phyloP scores from a whole-genome alignment of 1,140 invertebrate genomes.

The Liolophura sinensis region DNA sequence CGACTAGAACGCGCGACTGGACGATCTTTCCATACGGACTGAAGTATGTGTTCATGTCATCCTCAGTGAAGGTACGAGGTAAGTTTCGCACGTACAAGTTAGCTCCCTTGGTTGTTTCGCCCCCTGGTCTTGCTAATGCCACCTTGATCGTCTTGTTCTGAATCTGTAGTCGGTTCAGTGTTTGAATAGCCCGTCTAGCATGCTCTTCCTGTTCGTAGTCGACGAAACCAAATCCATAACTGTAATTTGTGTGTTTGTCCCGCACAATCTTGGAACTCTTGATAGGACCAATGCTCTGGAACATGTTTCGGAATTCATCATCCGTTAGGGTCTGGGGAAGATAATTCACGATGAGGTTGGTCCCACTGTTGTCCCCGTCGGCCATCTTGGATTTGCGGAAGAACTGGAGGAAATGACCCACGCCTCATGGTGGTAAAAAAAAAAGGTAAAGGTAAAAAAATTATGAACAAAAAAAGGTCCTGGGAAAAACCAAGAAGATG shows the following conservation, averaged over 20 bases:
- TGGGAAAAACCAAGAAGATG: too few species aligned
- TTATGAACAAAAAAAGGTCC: too few species aligned
- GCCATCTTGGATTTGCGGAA: slow-evolving; percentile 2
- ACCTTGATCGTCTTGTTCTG: slow-evolving; percentile 88
- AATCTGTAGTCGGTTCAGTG: slow-evolving; percentile 85
- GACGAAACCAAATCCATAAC: slow-evolving; percentile 95
- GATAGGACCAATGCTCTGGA: slow-evolving; percentile 73
- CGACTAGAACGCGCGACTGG: slow-evolving; percentile 85
- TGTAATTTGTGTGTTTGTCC: slow-evolving; percentile 78
- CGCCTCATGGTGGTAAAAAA: too few species aligned
- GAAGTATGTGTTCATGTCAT: slow-evolving; percentile 82
- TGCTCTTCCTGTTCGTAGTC: slow-evolving; percentile 86
- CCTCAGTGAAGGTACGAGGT: slow-evolving; percentile 69
- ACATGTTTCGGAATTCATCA: slow-evolving; percentile 86
- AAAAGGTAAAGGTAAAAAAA: too few species aligned
- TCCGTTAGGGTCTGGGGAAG: slow-evolving; percentile 91
- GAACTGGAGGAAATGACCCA: too few species aligned
- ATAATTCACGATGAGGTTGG: slow-evolving; percentile 95
- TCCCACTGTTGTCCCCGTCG: slow-evolving; percentile 26
- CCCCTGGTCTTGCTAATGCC: slow-evolving; percentile 86
- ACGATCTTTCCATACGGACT: slow-evolving; percentile 85
- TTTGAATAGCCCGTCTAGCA: slow-evolving; percentile 81
- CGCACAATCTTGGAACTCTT: slow-evolving; percentile 91
- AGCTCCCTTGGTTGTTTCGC: slow-evolving; percentile 91
- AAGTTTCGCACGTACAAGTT: slow-evolving; percentile 94